Percentiles rank a stretch among this genome's conserved stretches.
These are phyloP conservation scores for Acleris sparsana DNA, from an alignment of 2,888 invertebrate genomes.

Conservation along the genomic window DNA sequence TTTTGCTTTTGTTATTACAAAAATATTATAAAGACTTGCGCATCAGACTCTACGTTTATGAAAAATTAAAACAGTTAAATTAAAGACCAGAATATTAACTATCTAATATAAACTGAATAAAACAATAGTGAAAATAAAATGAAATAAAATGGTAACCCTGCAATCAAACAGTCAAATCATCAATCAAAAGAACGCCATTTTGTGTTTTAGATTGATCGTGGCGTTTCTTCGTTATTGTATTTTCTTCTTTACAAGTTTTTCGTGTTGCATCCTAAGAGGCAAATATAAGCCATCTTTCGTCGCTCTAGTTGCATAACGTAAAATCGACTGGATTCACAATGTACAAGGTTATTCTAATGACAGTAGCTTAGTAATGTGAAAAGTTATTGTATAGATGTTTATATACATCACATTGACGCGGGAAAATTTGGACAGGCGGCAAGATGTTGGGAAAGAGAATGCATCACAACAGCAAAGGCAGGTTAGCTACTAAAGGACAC, in stretches of 20 bases:
- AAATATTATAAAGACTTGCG: too few species aligned
- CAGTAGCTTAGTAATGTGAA: not conserved
- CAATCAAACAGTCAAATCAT: not conserved
- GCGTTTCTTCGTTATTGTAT: not conserved
- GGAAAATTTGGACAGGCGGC: slow-evolving; percentile 60
- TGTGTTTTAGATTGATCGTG: slow-evolving; percentile 40
- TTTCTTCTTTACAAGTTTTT: not conserved
- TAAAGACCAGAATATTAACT: too few species aligned
- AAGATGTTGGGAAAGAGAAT: slow-evolving; percentile 80
- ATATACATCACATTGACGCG: slow-evolving; percentile 59
- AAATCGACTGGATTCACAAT: too few species aligned
- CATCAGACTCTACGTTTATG: too few species aligned
- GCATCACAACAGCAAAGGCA: slow-evolving; percentile 79
- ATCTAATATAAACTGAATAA: too few species aligned
- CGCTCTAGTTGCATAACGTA: not conserved
- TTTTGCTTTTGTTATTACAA: too few species aligned
- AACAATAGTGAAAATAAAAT: not conserved
- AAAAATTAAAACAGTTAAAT: too few species aligned
- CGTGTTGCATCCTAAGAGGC: not conserved
- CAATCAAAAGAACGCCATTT: slow-evolving; percentile 48
- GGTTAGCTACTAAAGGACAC: slow-evolving; percentile 78
- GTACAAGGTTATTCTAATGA: not conserved
- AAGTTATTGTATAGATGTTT: slow-evolving; percentile 30
- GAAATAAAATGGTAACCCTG: slow-evolving; percentile 4
- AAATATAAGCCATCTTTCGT: not conserved